Conservation (phyloP, 2,113 vertebrate genomes). For the Channa argus region DNA sequence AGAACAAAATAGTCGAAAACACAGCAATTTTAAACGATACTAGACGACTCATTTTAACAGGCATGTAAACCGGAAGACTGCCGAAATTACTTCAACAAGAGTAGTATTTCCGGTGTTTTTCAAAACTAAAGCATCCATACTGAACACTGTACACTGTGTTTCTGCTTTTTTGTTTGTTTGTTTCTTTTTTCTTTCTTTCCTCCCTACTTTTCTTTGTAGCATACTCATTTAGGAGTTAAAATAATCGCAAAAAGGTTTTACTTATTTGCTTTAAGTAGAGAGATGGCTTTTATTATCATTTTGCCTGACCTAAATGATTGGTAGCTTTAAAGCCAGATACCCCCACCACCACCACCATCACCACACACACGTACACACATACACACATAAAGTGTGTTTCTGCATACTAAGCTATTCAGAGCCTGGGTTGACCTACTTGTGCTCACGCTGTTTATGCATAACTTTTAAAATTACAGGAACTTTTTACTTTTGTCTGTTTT, state of each 20-base stretch:
- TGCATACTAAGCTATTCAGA: constrained; percentile 1
- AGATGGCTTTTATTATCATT: not conserved
- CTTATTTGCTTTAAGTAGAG: too few species aligned
- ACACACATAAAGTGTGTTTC: not conserved
- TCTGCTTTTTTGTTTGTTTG: too few species aligned
- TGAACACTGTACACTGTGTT: too few species aligned
- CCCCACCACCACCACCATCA: too few species aligned
- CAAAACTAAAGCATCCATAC: constrained; percentile 26
- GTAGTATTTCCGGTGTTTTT: constrained; percentile 37
- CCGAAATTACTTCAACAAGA: not conserved
- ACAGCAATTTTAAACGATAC: constrained; percentile 3
- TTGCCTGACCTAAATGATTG: not conserved
- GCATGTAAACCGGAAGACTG: constrained; percentile 3
- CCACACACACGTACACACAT: not conserved
- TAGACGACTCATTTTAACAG: constrained; percentile 70
- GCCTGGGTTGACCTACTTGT: constrained; percentile 26
- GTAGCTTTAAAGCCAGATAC: not conserved
- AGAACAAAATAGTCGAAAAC: constrained; percentile 50
- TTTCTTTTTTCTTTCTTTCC: too few species aligned
- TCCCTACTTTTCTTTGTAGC: too few species aligned
- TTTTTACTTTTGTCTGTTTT: constrained; percentile 1
- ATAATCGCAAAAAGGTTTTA: too few species aligned
- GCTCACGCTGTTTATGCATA: not conserved
- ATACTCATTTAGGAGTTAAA: too few species aligned
- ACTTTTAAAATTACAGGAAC: not conserved